Evolutionary conservation across 2,888 invertebrate genomes (phyloP).

Genomic region (Adela reaumurella): DNA sequence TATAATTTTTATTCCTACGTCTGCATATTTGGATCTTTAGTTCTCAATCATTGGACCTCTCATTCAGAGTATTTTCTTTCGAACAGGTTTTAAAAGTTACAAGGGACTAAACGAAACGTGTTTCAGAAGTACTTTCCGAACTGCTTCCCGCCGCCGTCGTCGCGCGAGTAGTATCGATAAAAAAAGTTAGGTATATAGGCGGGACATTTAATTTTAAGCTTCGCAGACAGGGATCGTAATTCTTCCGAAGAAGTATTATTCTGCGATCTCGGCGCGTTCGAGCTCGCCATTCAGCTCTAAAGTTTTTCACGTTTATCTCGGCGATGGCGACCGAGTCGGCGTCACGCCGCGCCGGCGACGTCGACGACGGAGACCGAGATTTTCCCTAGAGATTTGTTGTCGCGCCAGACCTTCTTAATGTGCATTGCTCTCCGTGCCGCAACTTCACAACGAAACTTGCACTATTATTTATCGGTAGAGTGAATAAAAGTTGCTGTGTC

Average conservation of each 20-base stretch:
- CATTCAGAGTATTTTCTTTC: too few species aligned
- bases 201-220: slow-evolving; percentile 56
- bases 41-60: too few species aligned
- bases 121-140: too few species aligned
- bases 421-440: slow-evolving; percentile 46
- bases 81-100: too few species aligned
- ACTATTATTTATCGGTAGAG: slow-evolving; percentile 9
- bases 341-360: too few species aligned
- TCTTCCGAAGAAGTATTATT: slow-evolving; percentile 54
- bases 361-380: slow-evolving; percentile 25
- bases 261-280: slow-evolving; percentile 52
- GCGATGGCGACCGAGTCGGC: too few species aligned
- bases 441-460: slow-evolving; percentile 40
- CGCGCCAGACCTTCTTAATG: slow-evolving; percentile 59
- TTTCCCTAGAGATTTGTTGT: slow-evolving; percentile 59
- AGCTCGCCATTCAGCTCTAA: slow-evolving; percentile 57
- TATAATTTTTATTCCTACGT: too few species aligned
- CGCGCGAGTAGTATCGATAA: too few species aligned
- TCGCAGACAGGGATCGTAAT: slow-evolving; percentile 56
- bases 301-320: slow-evolving; percentile 55
- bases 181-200: slow-evolving; percentile 29
- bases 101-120: too few species aligned
- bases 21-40: too few species aligned
- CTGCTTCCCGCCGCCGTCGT: slow-evolving; percentile 14
- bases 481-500: not conserved